A percentile compares a stretch with the other conserved stretches of the same genome.
Evolutionary conservation across 1,140 invertebrate species (phyloP).

Genomic region (Pseudomyrmex pallidus): DNA sequence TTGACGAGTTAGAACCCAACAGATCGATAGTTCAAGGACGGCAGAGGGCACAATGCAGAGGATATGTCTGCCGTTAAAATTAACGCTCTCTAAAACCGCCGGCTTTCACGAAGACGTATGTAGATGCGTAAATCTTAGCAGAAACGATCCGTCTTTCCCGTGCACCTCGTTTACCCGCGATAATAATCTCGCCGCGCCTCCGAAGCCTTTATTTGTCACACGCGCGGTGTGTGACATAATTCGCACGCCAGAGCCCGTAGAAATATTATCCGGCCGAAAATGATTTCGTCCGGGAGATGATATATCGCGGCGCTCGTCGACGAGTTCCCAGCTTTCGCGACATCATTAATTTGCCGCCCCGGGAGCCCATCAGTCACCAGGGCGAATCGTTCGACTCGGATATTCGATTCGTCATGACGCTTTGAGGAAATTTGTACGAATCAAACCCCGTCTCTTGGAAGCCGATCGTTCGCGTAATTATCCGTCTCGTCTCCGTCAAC

Average conservation of each 20-base stretch:
- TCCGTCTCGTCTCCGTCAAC: neutral
- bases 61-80: neutral
- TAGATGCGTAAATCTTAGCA: constrained; percentile 32
- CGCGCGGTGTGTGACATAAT: constrained; percentile 38
- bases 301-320: constrained; percentile 60
- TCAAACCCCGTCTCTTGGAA: neutral
- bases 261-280: constrained; percentile 67
- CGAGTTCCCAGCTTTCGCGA: constrained; percentile 23
- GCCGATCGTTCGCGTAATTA: constrained; percentile 3
- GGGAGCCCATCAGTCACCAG: constrained; percentile 61
- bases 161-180: constrained; percentile 22
- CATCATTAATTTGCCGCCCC: constrained; percentile 67
- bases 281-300: constrained; percentile 61
- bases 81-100: neutral
- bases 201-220: constrained; percentile 49
- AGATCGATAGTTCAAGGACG: constrained; percentile 2
- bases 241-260: constrained; percentile 16
- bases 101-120: neutral
- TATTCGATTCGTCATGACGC: constrained; percentile 23
- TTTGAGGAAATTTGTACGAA: constrained; percentile 29
- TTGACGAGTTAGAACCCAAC: too few species aligned
- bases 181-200: constrained; percentile 39
- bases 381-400: neutral
- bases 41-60: neutral
- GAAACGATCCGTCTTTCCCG: constrained; percentile 32